phyloP scores from a whole-genome alignment of 2,888 invertebrate species.

The Chironomus tentans region DNA sequence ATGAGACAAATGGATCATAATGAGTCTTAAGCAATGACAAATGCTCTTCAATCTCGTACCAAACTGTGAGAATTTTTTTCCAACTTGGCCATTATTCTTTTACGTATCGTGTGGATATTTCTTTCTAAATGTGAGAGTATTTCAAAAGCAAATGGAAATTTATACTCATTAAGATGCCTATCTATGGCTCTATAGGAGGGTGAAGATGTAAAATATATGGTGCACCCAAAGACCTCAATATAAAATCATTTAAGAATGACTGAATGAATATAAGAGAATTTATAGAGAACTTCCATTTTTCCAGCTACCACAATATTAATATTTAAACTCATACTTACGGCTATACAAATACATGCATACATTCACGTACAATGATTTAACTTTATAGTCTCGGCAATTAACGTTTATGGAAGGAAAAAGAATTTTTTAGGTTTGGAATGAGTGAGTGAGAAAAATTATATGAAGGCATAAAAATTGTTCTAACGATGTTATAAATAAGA shows the following conservation, averaged over 20 bases:
- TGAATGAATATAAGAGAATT: too few relatives aligned
- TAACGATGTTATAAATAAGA: slow-evolving; percentile 26
- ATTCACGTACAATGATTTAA: slow-evolving; percentile 23
- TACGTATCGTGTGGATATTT: neutral
- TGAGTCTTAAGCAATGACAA: too few relatives aligned
- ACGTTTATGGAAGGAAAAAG: slow-evolving; percentile 22
- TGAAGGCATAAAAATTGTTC: slow-evolving; percentile 15
- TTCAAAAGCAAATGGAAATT: neutral
- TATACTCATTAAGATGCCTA: neutral
- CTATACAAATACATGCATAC: neutral
- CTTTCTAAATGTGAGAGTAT: neutral
- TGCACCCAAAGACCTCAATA: neutral
- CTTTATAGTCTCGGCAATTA: slow-evolving; percentile 26
- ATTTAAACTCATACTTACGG: neutral
- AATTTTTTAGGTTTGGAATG: neutral
- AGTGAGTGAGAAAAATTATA: neutral
- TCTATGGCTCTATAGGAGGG: neutral
- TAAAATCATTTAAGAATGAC: neutral
- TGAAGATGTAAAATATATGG: neutral
- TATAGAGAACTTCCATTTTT: too few relatives aligned
- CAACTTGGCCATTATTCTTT: too few relatives aligned
- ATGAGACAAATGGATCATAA: too few relatives aligned
- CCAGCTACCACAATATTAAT: neutral
- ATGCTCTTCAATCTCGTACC: too few relatives aligned
- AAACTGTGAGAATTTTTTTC: too few relatives aligned